Evolutionary conservation across 2,888 invertebrate species (phyloP).

Genomic region (Operophtera brumata): DNA sequence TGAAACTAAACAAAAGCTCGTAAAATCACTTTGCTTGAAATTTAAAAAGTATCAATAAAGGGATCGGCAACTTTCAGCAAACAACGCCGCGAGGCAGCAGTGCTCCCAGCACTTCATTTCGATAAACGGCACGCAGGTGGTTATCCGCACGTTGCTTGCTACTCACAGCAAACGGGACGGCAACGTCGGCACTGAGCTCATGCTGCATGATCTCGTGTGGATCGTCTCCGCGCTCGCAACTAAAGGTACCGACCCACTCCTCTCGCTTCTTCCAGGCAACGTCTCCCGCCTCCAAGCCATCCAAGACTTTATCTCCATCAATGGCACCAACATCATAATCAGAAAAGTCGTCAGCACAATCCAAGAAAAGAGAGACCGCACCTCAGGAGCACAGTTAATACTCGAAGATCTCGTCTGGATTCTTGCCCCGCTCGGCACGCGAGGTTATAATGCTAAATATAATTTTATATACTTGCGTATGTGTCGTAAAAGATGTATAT

Average conservation of each 20-base stretch:
- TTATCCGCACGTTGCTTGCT: constrained; percentile 77
- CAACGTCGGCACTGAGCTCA: constrained; percentile 73
- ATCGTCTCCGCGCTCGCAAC: constrained; percentile 81
- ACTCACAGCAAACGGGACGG: constrained; percentile 77
- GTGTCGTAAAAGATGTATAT: constrained; percentile 6
- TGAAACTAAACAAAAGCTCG: too few species aligned
- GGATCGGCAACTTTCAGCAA: constrained; percentile 64
- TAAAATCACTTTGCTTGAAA: too few species aligned
- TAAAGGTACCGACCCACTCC: constrained; percentile 61
- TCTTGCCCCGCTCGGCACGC: constrained; percentile 75
- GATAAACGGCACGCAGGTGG: constrained; percentile 79
- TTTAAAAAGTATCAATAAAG: constrained; percentile 23
- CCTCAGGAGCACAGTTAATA: constrained; percentile 67
- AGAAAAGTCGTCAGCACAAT: constrained; percentile 68
- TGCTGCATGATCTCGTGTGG: constrained; percentile 82
- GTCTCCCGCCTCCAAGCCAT: constrained; percentile 72
- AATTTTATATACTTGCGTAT: constrained; percentile 17
- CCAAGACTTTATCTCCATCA: constrained; percentile 69
- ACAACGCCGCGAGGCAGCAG: constrained; percentile 73
- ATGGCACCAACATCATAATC: constrained; percentile 76
- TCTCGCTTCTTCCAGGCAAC: constrained; percentile 64
- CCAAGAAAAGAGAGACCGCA: constrained; percentile 71
- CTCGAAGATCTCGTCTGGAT: constrained; percentile 81
- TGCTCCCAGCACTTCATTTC: constrained; percentile 77
- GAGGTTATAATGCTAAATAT: constrained; percentile 57